Evolutionary conservation across 2,888 invertebrate genomes (phyloP).

Genomic region (Rhamphomyia laevipes): DNA sequence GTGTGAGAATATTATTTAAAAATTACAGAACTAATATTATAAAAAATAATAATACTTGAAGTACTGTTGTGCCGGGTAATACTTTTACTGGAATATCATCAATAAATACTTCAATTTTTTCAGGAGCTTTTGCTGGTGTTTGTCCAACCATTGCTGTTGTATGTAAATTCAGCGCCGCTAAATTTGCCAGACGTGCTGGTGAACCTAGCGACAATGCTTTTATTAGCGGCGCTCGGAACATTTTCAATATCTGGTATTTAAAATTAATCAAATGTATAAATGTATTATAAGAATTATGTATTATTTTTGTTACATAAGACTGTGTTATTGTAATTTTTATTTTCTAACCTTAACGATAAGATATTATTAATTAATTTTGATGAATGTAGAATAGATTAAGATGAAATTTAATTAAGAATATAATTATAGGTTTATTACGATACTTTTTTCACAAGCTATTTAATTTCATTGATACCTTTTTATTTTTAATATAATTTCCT

Average conservation of each 20-base stretch:
- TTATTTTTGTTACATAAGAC: too few species aligned
- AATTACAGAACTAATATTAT: not conserved
- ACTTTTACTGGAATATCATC: constrained; percentile 93
- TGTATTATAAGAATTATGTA: too few species aligned
- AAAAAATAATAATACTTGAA: constrained; percentile 64
- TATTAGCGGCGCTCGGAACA: constrained; percentile 66
- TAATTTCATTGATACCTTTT: too few species aligned
- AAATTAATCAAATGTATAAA: too few species aligned
- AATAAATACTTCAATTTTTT: constrained; percentile 89
- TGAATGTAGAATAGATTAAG: too few species aligned
- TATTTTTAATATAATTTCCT: too few species aligned
- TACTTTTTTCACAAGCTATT: too few species aligned
- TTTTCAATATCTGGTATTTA: constrained; percentile 24
- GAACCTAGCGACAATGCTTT: constrained; percentile 47
- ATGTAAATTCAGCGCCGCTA: constrained; percentile 31
- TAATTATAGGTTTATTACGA: too few species aligned
- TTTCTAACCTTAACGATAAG: too few species aligned
- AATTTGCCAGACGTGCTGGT: constrained; percentile 39
- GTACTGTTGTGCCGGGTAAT: constrained; percentile 90
- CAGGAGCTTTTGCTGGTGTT: constrained; percentile 44
- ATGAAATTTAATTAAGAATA: too few species aligned
- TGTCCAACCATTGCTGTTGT: constrained; percentile 39
- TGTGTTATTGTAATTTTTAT: too few species aligned
- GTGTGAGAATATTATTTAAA: not conserved
- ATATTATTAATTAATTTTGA: too few species aligned